Percentiles rank a stretch among this genome's conserved stretches.
phyloP scores from a whole-genome alignment of 2,888 invertebrate species.

The Ormyrus thymus region DNA sequence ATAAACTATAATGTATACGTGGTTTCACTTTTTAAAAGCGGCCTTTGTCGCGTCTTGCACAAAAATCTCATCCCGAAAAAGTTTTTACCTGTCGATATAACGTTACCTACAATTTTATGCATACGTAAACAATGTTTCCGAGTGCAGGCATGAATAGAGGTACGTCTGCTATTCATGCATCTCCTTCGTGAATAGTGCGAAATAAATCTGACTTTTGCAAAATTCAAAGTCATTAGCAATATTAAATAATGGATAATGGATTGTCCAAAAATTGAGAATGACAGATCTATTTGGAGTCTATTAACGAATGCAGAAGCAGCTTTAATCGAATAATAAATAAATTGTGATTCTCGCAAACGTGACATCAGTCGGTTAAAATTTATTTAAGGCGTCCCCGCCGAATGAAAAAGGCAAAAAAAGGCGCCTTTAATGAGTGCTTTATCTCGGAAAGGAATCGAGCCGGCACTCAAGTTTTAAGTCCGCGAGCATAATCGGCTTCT shows the following conservation, averaged over 20 bases:
- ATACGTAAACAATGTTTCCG: too few relatives aligned
- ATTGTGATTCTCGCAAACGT: too few relatives aligned
- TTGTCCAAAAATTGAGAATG: too few relatives aligned
- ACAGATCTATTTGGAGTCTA: too few relatives aligned
- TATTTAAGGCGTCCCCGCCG: too few relatives aligned
- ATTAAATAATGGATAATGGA: too few relatives aligned
- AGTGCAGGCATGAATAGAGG: too few relatives aligned
- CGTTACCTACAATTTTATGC: background rate
- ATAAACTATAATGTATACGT: slow-evolving; percentile 28
- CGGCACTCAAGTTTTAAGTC: slow-evolving; percentile 6
- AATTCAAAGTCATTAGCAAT: too few relatives aligned
- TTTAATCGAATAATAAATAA: too few relatives aligned
- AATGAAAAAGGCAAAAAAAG: slow-evolving; percentile 19
- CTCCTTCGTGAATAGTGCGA: background rate
- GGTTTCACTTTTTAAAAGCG: slow-evolving; percentile 26
- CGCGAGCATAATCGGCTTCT: slow-evolving; percentile 45
- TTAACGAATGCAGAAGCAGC: too few relatives aligned
- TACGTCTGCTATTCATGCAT: background rate
- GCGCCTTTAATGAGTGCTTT: slow-evolving; percentile 28
- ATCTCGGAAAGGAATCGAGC: slow-evolving; percentile 35
- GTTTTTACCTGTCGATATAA: background rate
- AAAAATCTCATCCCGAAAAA: slow-evolving; percentile 6
- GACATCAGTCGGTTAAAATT: too few relatives aligned
- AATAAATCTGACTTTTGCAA: background rate
- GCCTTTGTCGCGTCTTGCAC: slow-evolving; percentile 41